A percentile compares a stretch with the other conserved stretches of the same genome.
Conservation (phyloP, 2,797 vertebrate genomes). For the Anguilla obscura region DNA sequence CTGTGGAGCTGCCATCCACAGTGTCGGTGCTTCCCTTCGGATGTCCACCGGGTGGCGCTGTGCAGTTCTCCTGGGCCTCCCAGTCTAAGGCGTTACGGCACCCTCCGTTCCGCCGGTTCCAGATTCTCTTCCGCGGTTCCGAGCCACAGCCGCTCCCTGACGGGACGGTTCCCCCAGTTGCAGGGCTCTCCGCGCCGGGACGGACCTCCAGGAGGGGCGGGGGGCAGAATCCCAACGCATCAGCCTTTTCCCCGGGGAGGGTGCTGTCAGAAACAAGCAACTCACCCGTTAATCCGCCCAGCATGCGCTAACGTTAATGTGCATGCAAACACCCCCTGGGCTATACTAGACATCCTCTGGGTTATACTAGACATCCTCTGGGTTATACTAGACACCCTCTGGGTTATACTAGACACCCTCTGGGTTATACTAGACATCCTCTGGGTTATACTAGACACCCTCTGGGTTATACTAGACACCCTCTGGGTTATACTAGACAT, state of each 20-base stretch:
- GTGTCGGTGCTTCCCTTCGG: constrained; percentile 66
- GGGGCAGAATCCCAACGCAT: constrained; percentile 69
- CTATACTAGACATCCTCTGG: no score
- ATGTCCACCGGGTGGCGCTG: constrained; percentile 65
- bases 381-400: no score
- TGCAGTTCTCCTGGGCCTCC: constrained; percentile 72
- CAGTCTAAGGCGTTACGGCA: constrained; percentile 82
- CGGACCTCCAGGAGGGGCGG: constrained; percentile 68
- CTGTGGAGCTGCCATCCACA: constrained; percentile 58
- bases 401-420: no score
- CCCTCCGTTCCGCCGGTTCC: constrained; percentile 87
- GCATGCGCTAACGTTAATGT: no score
- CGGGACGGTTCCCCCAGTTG: constrained; percentile 59
- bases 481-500: no score
- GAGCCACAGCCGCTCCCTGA: constrained; percentile 40
- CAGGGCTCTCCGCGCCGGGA: constrained; percentile 58
- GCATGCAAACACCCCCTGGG: no score
- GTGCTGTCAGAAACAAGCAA: constrained; percentile 71
- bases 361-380: no score
- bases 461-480: no score
- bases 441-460: no score
- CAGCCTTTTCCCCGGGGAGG: constrained; percentile 82
- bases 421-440: no score
- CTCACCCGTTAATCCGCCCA: background rate
- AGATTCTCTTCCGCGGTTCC: constrained; percentile 84